Percentiles rank a stretch among this genome's conserved stretches.
These are phyloP conservation scores for Villa cingulata DNA, from an alignment of 2,888 invertebrate species.

Conservation along the genomic window DNA sequence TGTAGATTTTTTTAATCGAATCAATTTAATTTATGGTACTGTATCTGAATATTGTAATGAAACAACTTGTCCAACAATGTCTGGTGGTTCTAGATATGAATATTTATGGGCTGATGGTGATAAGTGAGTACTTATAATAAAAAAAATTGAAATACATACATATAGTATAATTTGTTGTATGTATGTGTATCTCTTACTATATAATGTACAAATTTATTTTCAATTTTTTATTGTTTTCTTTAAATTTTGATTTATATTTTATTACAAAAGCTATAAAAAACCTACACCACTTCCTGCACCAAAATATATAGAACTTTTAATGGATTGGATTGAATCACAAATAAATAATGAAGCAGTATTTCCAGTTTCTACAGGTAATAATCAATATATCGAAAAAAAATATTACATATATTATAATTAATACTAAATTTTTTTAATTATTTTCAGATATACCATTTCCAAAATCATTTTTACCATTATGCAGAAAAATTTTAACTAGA, in stretches of 20 bases:
- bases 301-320: slow-evolving; percentile 65
- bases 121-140: slow-evolving; percentile 38
- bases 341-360: slow-evolving; percentile 80
- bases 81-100: slow-evolving; percentile 77
- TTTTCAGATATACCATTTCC: slow-evolving; percentile 69
- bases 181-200: not conserved
- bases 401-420: not conserved
- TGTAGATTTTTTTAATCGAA: slow-evolving; percentile 87
- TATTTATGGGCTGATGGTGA: slow-evolving; percentile 83
- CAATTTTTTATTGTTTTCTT: not conserved
- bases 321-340: slow-evolving; percentile 86
- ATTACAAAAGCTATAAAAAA: slow-evolving; percentile 51
- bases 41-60: slow-evolving; percentile 74
- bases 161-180: too few species aligned
- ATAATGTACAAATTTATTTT: not conserved
- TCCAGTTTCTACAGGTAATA: slow-evolving; percentile 55
- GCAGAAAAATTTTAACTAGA: slow-evolving; percentile 76
- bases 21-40: slow-evolving; percentile 83
- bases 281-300: slow-evolving; percentile 72
- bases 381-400: not conserved
- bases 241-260: too few species aligned
- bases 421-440: not conserved
- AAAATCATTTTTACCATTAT: slow-evolving; percentile 60
- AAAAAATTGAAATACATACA: not conserved
- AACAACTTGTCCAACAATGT: slow-evolving; percentile 77